Evolutionary conservation across 1,140 invertebrate genomes (phyloP).

Genomic region (Orussus abietinus): DNA sequence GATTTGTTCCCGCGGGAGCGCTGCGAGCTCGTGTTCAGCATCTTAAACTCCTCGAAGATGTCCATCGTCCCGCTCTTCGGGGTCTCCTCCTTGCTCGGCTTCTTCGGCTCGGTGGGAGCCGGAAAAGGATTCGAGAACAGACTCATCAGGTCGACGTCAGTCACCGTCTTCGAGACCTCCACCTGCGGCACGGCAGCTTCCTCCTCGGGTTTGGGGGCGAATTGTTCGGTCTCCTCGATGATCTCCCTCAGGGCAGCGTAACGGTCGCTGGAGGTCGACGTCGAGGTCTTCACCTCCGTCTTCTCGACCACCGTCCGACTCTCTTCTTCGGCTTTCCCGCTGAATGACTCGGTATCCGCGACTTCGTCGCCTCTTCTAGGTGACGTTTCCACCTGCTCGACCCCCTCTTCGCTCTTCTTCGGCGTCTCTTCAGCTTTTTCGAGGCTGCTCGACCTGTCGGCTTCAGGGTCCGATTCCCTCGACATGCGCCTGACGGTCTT

Average conservation of each 20-base stretch:
- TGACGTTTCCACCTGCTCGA: conserved; percentile 8
- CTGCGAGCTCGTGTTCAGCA: conserved; percentile 32
- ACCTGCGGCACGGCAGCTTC: background rate
- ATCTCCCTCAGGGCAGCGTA: conserved; percentile 47
- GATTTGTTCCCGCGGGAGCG: conserved; percentile 16
- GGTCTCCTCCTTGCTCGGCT: conserved; percentile 22
- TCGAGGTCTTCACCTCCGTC: conserved; percentile 34
- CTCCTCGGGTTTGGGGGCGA: conserved; percentile 14
- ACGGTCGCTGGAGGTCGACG: conserved; percentile 39
- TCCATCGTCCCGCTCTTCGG: conserved; percentile 35
- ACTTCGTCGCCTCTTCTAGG: conserved; percentile 6
- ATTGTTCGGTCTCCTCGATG: conserved; percentile 26
- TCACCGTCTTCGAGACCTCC: conserved; percentile 15
- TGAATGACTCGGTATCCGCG: too few species aligned
- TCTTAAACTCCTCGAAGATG: conserved; percentile 50
- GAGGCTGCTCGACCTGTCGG: background rate
- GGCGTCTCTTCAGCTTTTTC: conserved; percentile 1
- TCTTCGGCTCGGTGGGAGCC: conserved; percentile 25
- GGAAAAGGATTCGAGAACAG: conserved; percentile 40
- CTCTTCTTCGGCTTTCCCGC: conserved; percentile 26
- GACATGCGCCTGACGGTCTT: too few species aligned
- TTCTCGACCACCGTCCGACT: conserved; percentile 22
- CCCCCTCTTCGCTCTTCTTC: conserved; percentile 16
- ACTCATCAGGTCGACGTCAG: conserved; percentile 41
- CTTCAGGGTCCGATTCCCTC: conserved; percentile 7